These are phyloP conservation scores for Protonibea diacanthus DNA, from an alignment of 2,797 vertebrate species.

Conservation along the genomic window DNA sequence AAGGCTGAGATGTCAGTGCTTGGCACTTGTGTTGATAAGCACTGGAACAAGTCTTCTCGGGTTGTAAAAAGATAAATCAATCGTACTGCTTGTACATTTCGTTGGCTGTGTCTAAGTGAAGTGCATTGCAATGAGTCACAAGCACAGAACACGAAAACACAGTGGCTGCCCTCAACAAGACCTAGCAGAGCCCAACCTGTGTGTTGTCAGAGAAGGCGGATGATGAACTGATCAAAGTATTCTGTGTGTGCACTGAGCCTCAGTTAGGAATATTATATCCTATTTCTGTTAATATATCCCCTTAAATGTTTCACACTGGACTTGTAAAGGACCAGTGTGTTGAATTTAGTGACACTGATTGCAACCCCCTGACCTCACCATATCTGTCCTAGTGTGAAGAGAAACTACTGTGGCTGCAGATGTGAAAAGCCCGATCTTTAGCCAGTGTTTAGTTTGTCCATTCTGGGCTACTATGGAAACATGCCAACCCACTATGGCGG, in stretches of 20 bases:
- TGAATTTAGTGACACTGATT: no score
- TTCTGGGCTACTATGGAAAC: no score
- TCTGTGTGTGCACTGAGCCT: neutral
- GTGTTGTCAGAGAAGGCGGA: constrained; percentile 30
- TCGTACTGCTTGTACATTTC: constrained; percentile 14
- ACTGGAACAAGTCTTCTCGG: neutral
- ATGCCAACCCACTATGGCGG: no score
- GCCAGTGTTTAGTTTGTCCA: no score
- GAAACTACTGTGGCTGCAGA: no score
- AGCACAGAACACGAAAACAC: constrained; percentile 36
- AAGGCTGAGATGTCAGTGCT: neutral
- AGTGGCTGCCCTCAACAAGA: constrained; percentile 43
- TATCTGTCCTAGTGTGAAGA: no score
- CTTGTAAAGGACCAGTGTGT: no score
- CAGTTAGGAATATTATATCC: no score
- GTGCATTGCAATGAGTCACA: constrained; percentile 50
- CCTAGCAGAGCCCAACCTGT: constrained; percentile 44
- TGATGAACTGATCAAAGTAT: constrained; percentile 26
- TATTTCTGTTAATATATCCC: no score
- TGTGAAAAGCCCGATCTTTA: no score
- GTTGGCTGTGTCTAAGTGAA: constrained; percentile 21
- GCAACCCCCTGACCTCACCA: no score
- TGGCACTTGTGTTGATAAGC: neutral
- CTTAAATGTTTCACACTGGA: no score
- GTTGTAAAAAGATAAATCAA: constrained; percentile 11